Base-by-base conservation (phyloP, 2,113 vertebrate genomes). In the Campylorhamphus procurvoides region DNA sequence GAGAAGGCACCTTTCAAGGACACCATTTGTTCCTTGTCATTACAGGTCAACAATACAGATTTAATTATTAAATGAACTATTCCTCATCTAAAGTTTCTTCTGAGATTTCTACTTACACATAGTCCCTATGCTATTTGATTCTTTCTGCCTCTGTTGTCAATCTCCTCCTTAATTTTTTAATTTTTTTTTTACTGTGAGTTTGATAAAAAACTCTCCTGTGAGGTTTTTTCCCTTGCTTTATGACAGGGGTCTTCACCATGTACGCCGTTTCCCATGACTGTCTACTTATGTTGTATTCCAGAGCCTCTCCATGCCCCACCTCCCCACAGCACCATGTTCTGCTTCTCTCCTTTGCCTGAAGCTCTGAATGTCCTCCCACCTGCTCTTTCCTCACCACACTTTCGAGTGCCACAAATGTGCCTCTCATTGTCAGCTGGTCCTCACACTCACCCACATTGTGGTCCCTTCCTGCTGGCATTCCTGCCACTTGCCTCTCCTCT, bases 221-320 rank as follows among this genome's bases (percentile, higher is more conserved):
- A 71, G 11, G 9, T 28, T 68, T 13, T 47, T 63, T 24, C 27
- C 24, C 22, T 52, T 52, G 47, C 35, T 12, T 67, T 46, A 66
- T 0, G 3, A 27, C n/a, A 81, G 40, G 7, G 18, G 27, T 13
- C 16, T 66, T 76, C 28, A 52, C 22, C 7, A 1, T 18, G 28
- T 35, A 58, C 14, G 14, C 18, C 8, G 4, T 52, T 62, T 92
- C 63, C 59, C 35, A 37, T 0, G 0, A 25, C 15, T 53, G 19
- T 37, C 39, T 52, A 20, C 24, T 62, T 12, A 3, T 0, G 6
- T 27, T 59, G 4, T 29, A 4, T 19, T 12, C 52, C 56, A 87
- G n/a, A 71, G 39, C 11, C 23, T 31, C 31, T 28, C 50, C 16
- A 20, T 0, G 0, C 31, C 33, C 24, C 7, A 5, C 24, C 9